phyloP scores from a whole-genome alignment of 2,888 invertebrate species.

The Dasypolia templi region DNA sequence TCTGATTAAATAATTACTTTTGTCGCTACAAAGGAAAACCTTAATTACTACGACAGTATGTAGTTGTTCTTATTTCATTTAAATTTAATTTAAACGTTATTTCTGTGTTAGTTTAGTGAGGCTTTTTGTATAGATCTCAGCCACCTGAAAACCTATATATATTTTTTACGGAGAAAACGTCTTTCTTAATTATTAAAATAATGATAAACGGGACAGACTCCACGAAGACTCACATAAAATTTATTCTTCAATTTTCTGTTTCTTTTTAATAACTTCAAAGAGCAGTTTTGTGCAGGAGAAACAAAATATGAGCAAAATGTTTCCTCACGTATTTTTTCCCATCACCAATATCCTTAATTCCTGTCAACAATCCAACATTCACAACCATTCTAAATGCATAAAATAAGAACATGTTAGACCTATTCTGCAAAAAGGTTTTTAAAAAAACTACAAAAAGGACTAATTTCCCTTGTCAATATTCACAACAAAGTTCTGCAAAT shows the following conservation, averaged over 20 bases:
- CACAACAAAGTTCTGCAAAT: constrained; percentile 33
- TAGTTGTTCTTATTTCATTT: constrained; percentile 21
- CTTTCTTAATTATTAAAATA: constrained; percentile 53
- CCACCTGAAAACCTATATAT: constrained; percentile 15
- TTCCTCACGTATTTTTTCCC: neutral
- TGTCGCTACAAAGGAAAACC: constrained; percentile 34
- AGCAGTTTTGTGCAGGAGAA: constrained; percentile 8
- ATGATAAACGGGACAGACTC: constrained; percentile 49
- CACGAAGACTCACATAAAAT: constrained; percentile 44
- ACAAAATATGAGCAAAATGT: constrained; percentile 26
- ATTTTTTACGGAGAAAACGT: constrained; percentile 31
- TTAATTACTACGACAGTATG: constrained; percentile 25
- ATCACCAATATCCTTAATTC: neutral
- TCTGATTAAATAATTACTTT: constrained; percentile 51
- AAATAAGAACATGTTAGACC: neutral
- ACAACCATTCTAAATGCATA: neutral
- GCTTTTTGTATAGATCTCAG: neutral
- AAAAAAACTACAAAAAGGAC: neutral
- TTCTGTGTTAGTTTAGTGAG: neutral
- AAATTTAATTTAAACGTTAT: constrained; percentile 42
- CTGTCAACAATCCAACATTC: neutral
- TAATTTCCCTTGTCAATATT: neutral
- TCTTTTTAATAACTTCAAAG: constrained; percentile 40
- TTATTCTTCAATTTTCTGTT: constrained; percentile 41
- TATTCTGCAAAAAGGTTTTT: neutral